These are phyloP conservation scores for Spodoptera littoralis DNA, from an alignment of 2,888 invertebrate species.

Conservation along the genomic window DNA sequence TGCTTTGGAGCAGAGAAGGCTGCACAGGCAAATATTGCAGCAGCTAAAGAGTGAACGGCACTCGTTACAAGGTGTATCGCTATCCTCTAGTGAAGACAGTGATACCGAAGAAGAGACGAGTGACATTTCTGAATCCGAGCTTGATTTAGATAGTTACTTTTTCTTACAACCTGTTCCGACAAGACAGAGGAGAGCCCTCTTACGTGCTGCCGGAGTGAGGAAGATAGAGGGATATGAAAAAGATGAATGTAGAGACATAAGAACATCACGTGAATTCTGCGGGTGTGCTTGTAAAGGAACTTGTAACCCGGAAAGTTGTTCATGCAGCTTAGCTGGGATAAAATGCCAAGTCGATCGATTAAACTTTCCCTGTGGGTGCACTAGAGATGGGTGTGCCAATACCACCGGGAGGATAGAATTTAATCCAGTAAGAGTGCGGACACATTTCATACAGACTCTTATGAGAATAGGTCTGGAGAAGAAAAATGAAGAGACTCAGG, in stretches of 20 bases:
- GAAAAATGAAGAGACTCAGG: slow-evolving; percentile 91
- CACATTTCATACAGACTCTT: slow-evolving; percentile 98
- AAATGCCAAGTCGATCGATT: slow-evolving; percentile 99
- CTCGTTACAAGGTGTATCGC: slow-evolving; percentile 84
- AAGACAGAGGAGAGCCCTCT: slow-evolving; percentile 94
- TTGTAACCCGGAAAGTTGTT: slow-evolving; percentile 98
- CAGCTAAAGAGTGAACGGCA: slow-evolving; percentile 92
- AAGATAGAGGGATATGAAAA: slow-evolving; percentile 98
- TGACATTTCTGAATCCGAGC: slow-evolving; percentile 94
- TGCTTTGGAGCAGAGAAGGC: slow-evolving; percentile 95
- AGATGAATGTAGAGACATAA: slow-evolving; percentile 97
- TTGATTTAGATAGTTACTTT: slow-evolving; percentile 96
- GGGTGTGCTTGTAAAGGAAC: slow-evolving; percentile 97
- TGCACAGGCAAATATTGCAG: slow-evolving; percentile 94
- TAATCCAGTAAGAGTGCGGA: slow-evolving; percentile 97
- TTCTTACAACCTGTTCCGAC: slow-evolving; percentile 98
- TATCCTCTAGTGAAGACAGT: slow-evolving; percentile 94
- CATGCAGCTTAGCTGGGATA: slow-evolving; percentile 97
- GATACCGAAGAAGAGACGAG: slow-evolving; percentile 95
- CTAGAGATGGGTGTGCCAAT: slow-evolving; percentile 97
- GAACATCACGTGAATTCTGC: slow-evolving; percentile 97
- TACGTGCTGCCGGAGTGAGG: slow-evolving; percentile 97
- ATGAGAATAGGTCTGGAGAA: slow-evolving; percentile 97
- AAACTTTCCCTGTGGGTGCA: slow-evolving; percentile 99
- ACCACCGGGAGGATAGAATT: slow-evolving; percentile 98